Evolutionary conservation across 2,888 invertebrate genomes (phyloP), one percentile per base, ranked within the genome.

Genomic region (Gymnocheta viridis): DNA sequence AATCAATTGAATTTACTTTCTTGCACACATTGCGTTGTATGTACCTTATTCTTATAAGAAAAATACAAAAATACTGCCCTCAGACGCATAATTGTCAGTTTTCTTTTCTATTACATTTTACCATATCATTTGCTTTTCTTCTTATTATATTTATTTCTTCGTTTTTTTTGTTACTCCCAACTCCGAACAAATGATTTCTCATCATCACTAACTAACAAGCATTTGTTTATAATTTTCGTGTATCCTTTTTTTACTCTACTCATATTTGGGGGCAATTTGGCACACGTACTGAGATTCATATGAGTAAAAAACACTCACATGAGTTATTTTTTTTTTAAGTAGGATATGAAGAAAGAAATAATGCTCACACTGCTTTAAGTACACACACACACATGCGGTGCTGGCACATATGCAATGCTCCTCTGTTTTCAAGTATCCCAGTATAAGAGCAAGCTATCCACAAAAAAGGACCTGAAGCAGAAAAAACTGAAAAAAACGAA

Each of bases 21-120:
- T 60, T 29, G 29, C 14, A 54, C 56, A 69, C 22, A 51, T 29
- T 60, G 19, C 62, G 78, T 32, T 29, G 41, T 32, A 54, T 54
- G 24, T 19, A 47, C 17, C 24, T 66, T n/a, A 69, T 41, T 69
- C 77, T 60, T 69, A 67, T 67, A 60, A 44, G 78, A 54, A 76
- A 76, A 78, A 38, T 49, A 54, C 22, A 47, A 44, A 47, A 32
- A 19, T 51, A 54, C 44, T 49, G 47, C 41, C 69, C 60, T 60
- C 32, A 51, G 51, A 69, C 41, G 14, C n/a, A 24, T 60, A 41
- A 73, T 60, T 49, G 32, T 22, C 12, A 41, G 17, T 41, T 49
- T 51, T 62, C n/a, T 29, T 44, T 29, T 51, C 24, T 38, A 1
- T 47, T 7, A 47, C 2, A 19, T 47, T 29, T n/a, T 41, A 22